Evolutionary conservation across 1,140 invertebrate species (phyloP), one percentile per base, ranked within the genome.

Genomic region (Sminthurinus signatus): DNA sequence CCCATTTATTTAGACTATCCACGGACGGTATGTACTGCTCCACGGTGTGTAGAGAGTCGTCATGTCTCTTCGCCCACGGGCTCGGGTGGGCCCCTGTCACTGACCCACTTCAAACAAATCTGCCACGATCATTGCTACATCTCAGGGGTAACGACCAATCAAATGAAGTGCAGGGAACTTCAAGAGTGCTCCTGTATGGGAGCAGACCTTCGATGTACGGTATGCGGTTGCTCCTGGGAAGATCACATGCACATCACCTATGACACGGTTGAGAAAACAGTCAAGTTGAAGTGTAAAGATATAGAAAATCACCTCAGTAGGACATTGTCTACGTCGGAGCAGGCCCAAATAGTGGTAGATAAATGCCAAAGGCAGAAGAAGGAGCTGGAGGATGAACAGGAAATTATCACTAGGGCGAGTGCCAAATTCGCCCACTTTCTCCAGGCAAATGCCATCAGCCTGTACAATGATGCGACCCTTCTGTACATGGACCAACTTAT

Each of bases 401-500:
- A 31, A 32, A 21, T 21, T 17, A 68, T 68, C 32, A 23, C n/a
- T 17, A 25, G 50, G 1, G 54, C 62, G 0, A 28, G n/a, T 10
- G 27, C 43, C 14, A 44, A 56, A 50, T 67, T 70, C 23, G 68
- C 60, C 19, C 15, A 23, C 8, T 70, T 67, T 58, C 28, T 67
- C 0, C 60, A 63, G 36, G 12, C 21, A 1, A 70, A 70, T 50
- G 68, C 68, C 0, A 70, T 67, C 17, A 63, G 42, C 8, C 39
- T 56, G 17, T 70, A 70, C 51, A 70, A 70, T 46, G 68, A 70
- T 32, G 32, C 46, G 1, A 42, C 67, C 42, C 2, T 12, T 15
- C 28, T 29, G 29, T 70, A 70, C 31, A 19, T 70, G 60, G 61
- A 67, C 25, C 57, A 60, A 42, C 29, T 67, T 23, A 67, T 70